A percentile compares a stretch with the other conserved stretches of the same genome.
Conservation (phyloP, 2,888 invertebrate species). For the Sphaeridia pumilis region DNA sequence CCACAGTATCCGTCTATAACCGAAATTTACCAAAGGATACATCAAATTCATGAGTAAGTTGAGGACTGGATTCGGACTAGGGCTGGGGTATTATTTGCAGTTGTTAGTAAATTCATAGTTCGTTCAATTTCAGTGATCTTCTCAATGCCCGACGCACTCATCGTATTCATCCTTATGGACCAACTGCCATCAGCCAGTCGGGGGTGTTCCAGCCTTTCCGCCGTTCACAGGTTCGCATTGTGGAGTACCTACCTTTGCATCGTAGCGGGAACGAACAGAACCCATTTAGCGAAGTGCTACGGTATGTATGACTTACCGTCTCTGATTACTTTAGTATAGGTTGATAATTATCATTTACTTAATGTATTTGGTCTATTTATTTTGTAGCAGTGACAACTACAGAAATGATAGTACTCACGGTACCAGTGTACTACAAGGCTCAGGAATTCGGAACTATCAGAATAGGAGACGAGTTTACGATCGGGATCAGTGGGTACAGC, state of each 20-base stretch:
- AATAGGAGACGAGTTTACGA: constrained; percentile 32
- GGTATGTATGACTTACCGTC: constrained; percentile 2
- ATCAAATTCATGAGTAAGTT: constrained; percentile 9
- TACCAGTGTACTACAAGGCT: no score
- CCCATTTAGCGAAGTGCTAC: constrained; percentile 9
- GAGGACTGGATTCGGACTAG: background rate
- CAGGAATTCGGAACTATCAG: constrained; percentile 27
- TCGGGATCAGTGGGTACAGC: constrained; percentile 29
- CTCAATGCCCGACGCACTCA: constrained; percentile 5
- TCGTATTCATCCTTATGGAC: constrained; percentile 16
- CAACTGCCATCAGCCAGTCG: background rate
- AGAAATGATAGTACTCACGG: no score
- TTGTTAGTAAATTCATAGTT: no score
- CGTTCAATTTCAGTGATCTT: constrained; percentile 11
- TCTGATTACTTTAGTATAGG: background rate
- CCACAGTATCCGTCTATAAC: background rate
- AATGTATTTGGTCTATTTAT: no score
- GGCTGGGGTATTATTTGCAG: background rate
- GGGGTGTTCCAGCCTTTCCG: background rate
- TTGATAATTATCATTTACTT: background rate
- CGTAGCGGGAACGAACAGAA: background rate
- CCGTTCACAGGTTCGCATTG: constrained; percentile 7
- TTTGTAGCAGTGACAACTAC: constrained; percentile 23
- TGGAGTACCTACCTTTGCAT: constrained; percentile 11
- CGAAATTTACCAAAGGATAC: constrained; percentile 5